phyloP scores from a whole-genome alignment of 2,113 vertebrate genomes.

The Pseudopipra pipra region DNA sequence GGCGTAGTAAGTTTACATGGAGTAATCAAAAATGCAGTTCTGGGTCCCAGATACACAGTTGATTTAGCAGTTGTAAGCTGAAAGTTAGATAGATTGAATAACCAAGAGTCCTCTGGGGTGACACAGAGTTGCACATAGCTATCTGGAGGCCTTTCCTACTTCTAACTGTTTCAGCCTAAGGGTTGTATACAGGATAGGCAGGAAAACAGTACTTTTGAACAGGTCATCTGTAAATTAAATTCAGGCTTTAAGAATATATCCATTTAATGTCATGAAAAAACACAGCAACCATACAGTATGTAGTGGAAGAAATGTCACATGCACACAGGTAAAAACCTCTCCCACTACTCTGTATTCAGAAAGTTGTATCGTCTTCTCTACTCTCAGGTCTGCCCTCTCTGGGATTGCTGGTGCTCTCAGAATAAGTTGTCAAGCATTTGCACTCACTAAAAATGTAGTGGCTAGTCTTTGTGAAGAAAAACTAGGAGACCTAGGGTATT shows the following conservation, averaged over 20 bases:
- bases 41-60: background rate
- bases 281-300: background rate
- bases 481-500: background rate
- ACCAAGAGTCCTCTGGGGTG: background rate
- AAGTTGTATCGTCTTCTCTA: background rate
- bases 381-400: background rate
- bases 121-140: background rate
- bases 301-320: background rate
- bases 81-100: background rate
- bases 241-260: background rate
- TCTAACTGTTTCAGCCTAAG: background rate
- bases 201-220: background rate
- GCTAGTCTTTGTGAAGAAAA: background rate
- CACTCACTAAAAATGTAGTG: background rate
- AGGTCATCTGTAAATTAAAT: background rate
- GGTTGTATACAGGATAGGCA: background rate
- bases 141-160: background rate
- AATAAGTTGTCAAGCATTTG: background rate
- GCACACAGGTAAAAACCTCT: background rate
- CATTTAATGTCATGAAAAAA: background rate
- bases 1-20: background rate
- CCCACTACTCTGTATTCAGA: background rate
- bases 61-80: background rate
- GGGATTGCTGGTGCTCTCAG: background rate
- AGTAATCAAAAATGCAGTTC: background rate